Evolutionary conservation across 2,113 vertebrate genomes (phyloP), one percentile per base, ranked within the genome.

Genomic region (Oplegnathus fasciatus): DNA sequence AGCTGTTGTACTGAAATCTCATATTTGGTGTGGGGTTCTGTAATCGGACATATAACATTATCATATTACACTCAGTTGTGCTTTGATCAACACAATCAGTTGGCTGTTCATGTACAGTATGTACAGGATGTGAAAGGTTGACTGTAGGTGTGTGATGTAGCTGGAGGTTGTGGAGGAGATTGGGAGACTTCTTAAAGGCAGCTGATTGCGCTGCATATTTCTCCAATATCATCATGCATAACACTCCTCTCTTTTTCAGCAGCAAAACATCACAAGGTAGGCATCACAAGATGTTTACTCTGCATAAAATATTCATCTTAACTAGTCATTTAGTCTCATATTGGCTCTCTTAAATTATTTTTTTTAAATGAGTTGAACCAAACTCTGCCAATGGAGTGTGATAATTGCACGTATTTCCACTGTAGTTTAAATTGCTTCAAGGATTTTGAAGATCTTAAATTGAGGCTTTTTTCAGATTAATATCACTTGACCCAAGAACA

Each of bases 1-100:
- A 93, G 88, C 88, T 93, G 87, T 76, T 85, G 78, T 84, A 68
- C 72, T 82, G 69, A 82, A 75, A 88, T 40, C 82, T 72, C 37
- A 0, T 37, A 60, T 74, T 77, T 76, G 66, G 64, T 55, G 42
- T 68, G 46, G 34, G 57, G 5, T 54, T 76, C 62, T 62, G 28
- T 77, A 84, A 88, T 88, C 80, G 74, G 46, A 52, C 58, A 67
- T 76, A 79, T 66, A 85, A 67, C 62, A 64, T 82, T 66, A 69
- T 80, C 30, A 65, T 55, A 65, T 86, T 83, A 75, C 46, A 78
- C 44, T 77, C 64, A 71, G 70, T 82, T 83, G 81, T 48, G 65
- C 82, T 74, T 80, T 80, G 72, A 89, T 82, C 30, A 28, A 73
- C 65, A 24, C 46, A 82, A 48, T 76, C 54, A 80, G 55, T 40